Percentiles rank a stretch among this genome's conserved stretches.
Evolutionary conservation across 2,888 invertebrate genomes (phyloP).

Genomic region (Zaprionus bogoriensis): DNA sequence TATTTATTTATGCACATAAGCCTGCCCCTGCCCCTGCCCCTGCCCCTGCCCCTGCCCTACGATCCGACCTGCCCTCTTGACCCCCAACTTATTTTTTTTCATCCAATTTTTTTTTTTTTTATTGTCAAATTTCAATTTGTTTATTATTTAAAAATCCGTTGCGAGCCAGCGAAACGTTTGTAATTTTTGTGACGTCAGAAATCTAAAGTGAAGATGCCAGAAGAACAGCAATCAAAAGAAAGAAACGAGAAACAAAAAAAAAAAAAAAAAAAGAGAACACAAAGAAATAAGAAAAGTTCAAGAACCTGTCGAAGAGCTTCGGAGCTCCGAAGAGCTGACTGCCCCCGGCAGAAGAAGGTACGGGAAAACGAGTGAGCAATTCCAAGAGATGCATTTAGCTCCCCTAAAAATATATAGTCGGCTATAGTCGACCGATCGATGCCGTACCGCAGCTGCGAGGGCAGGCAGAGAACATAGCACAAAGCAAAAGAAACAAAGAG

Average conservation of each 20-base stretch:
- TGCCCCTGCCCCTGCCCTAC: neutral
- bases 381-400: neutral
- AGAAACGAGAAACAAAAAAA: slow-evolving; percentile 14
- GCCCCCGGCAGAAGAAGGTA: neutral
- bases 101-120: neutral
- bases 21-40: neutral
- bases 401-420: too few species aligned
- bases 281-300: too few species aligned
- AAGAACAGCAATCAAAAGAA: slow-evolving; percentile 34
- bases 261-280: slow-evolving; percentile 20
- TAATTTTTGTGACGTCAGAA: slow-evolving; percentile 83
- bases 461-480: slow-evolving; percentile 7
- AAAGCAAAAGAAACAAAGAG: slow-evolving; percentile 20
- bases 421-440: too few species aligned
- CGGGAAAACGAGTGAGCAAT: neutral
- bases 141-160: slow-evolving; percentile 81
- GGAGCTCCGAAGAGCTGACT: neutral
- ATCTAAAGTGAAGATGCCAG: slow-evolving; percentile 62
- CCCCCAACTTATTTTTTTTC: neutral
- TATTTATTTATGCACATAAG: slow-evolving; percentile 60
- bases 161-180: slow-evolving; percentile 75
- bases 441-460: neutral
- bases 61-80: neutral
- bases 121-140: slow-evolving; percentile 21
- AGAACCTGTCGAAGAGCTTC: too few species aligned